Conservation (phyloP, 2,113 vertebrate species). For the Podilymbus podiceps region DNA sequence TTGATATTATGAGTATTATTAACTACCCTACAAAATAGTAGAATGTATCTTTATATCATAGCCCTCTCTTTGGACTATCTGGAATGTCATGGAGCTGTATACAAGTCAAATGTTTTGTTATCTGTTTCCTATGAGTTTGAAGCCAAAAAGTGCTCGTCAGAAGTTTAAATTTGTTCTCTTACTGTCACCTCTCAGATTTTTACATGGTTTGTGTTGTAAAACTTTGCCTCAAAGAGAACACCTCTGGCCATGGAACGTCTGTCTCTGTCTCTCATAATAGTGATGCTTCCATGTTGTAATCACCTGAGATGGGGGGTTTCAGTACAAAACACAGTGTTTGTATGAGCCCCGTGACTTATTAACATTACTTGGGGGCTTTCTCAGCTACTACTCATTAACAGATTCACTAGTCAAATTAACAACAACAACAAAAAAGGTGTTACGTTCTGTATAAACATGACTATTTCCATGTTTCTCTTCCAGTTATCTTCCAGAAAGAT, state of each 20-base stretch:
- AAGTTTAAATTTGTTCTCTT: neutral
- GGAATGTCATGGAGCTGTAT: neutral
- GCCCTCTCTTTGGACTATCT: neutral
- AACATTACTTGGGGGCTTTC: neutral
- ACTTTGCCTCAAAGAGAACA: neutral
- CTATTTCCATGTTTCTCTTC: neutral
- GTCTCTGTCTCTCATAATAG: neutral
- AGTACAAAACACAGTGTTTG: neutral
- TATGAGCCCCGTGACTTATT: rapidly evolving
- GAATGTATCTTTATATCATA: neutral
- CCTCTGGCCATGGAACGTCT: neutral
- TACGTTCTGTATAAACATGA: neutral
- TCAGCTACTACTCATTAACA: neutral
- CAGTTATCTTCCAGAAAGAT: neutral
- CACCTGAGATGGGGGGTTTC: neutral
- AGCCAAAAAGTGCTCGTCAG: neutral
- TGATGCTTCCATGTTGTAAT: neutral
- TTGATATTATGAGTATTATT: neutral
- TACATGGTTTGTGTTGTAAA: rapidly evolving
- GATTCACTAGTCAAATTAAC: neutral
- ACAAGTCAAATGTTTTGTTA: neutral
- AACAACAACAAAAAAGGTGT: neutral
- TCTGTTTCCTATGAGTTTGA: neutral
- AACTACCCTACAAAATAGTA: neutral
- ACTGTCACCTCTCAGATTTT: neutral